A percentile compares a stretch with the other conserved stretches of the same genome.
These are phyloP conservation scores for Tapirus terrestris DNA, from an alignment of 2,113 vertebrate genomes.

Conservation along the genomic window DNA sequence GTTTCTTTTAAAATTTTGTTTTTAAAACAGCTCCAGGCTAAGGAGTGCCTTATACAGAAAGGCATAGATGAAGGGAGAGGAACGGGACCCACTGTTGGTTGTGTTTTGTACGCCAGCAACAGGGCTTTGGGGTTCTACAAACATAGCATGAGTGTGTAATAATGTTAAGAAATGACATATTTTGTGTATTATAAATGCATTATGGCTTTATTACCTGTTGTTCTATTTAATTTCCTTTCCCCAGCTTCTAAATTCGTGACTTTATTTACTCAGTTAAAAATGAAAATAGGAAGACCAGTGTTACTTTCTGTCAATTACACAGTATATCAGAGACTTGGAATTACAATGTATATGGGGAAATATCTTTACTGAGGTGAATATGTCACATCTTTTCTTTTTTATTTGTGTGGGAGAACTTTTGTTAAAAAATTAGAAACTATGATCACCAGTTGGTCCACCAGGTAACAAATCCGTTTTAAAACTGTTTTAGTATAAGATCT, in stretches of 20 bases:
- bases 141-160: neutral
- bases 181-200: neutral
- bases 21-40: neutral
- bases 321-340: neutral
- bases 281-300: neutral
- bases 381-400: neutral
- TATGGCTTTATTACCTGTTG: neutral
- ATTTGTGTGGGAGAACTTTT: neutral
- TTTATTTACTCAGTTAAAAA: conserved; percentile 35
- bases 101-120: neutral
- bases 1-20: neutral
- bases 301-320: neutral
- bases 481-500: neutral
- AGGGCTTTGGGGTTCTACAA: neutral
- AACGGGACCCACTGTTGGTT: neutral
- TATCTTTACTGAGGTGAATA: neutral
- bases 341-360: neutral
- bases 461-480: neutral
- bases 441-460: neutral
- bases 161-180: neutral
- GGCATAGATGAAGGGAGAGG: neutral
- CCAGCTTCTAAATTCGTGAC: neutral
- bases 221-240: neutral
- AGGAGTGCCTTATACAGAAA: neutral
- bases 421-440: neutral